phyloP scores from a whole-genome alignment of 2,888 invertebrate species.

The Perizoma affinitatum region DNA sequence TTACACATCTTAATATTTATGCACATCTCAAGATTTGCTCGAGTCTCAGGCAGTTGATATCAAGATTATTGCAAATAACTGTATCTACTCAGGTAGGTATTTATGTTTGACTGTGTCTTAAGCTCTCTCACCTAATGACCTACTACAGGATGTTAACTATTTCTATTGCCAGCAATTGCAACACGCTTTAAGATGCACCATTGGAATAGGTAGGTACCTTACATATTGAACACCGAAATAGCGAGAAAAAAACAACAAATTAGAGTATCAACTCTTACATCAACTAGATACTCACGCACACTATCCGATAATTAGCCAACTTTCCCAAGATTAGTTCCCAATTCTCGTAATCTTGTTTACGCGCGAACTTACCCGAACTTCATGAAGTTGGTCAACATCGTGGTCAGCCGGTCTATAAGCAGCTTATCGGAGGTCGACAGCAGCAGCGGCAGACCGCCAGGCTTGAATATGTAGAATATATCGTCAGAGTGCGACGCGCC shows the following conservation, averaged over 20 bases:
- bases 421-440: slow-evolving; percentile 53
- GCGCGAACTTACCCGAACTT: slow-evolving; percentile 57
- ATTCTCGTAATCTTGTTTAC: slow-evolving; percentile 39
- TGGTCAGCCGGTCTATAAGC: slow-evolving; percentile 62
- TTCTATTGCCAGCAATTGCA: not conserved
- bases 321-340: slow-evolving; percentile 30
- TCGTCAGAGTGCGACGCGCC: slow-evolving; percentile 73
- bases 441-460: slow-evolving; percentile 55
- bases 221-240: too few relatives aligned
- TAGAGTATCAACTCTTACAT: slow-evolving; percentile 9
- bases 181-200: not conserved
- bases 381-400: slow-evolving; percentile 73
- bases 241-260: slow-evolving; percentile 6
- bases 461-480: slow-evolving; percentile 73
- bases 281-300: slow-evolving; percentile 21
- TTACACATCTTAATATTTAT: too few relatives aligned
- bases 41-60: too few relatives aligned
- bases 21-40: too few relatives aligned
- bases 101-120: not conserved
- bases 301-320: slow-evolving; percentile 34
- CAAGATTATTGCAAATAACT: not conserved
- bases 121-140: not conserved
- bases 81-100: too few relatives aligned
- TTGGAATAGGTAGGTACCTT: too few relatives aligned
- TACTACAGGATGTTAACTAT: not conserved